Base-by-base conservation (phyloP, 2,797 vertebrate species). In the Apogon talboti region DNA sequence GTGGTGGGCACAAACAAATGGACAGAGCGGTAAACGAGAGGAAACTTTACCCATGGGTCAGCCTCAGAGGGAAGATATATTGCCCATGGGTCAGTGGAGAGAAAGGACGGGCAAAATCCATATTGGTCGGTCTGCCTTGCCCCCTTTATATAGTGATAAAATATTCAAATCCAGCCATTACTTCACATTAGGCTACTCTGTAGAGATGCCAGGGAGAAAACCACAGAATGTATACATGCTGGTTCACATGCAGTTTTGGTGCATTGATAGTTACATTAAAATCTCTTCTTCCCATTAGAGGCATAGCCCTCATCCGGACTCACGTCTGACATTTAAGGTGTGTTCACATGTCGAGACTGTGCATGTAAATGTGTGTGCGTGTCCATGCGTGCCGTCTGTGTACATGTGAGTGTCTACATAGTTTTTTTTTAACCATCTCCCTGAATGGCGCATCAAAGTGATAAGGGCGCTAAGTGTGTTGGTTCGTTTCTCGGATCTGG, bases 131-230 rank as follows among this genome's bases (percentile, higher is more conserved):
- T 92, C 91, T 91, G 91, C 78, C 88, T 91, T 91, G 89, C 93
- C 91, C 91, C 87, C 88, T 90, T 93, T 92, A 92, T 94, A 93
- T 93, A 92, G 91, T 92, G 92, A 94, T 95, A 93, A 95, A 95
- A 95, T 94, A 95, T 95, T 95, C 93, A 95, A 94, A 94, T 93
- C 89, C 89, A 92, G 92, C 94, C 93, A 95, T 94, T 94, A 94
- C 92, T 94, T 89, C 89, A 84, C 94, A 94, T 95, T 95, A 94
- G 91, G 88, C 87, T 72, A 80, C 86, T 92, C 91, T 91, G 88
- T 81, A 77, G 92, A 92, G 91, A 92, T 92, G 86, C 89, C 89
- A 92, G 86, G 82, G 82, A 90, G 87, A 93, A 94, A 94, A 94
- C 94, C 93, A 93, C 94, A 94, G 89, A 93, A 93, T 91, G 91